Base-by-base conservation (phyloP, 2,888 invertebrate species). In the Oscheius onirici region DNA sequence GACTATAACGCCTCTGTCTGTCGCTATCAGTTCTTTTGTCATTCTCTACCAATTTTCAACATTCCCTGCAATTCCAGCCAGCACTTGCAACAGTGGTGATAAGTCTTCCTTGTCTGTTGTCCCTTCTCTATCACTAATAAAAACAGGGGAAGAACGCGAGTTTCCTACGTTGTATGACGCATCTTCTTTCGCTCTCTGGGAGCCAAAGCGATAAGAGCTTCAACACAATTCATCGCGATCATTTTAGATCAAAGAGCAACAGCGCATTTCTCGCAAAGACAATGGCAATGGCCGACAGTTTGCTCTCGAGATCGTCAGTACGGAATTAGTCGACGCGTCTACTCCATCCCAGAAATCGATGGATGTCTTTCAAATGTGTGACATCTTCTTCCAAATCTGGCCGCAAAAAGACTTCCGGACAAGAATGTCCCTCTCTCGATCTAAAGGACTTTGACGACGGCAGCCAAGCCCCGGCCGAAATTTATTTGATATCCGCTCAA, bases 401-500 rank as follows among this genome's bases (percentile, higher is more conserved):
- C 34, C 3, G 34, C 0, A 8, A 34, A 34, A 34, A 6, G 8
- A 8, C 34, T 34, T 34, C 34, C 34, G 34, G 34, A n/a, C n/a
- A n/a, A n/a, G n/a, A 34, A 34, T 34, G 34, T 34, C 8, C 34
- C n/a, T n/a, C n/a, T 8, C 34, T 34, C 34, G 34, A 34, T 34
- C 34, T 34, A 34, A 34, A 34, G 34, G 34, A 34, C 34, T 34
- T 34, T 3, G 34, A 26, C 60, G 20, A 22, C 43, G 28, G 58
- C 26, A 28, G 34, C 49, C 34, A n/a, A n/a, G n/a, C n/a, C n/a
- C n/a, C n/a, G 26, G 46, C 43, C 49, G 63, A 63, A 40, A 63
- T 63, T 63, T 63, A 63, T 63, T 63, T 63, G 63, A 63, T 63
- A 63, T 63, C 63, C 63, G 63, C 63, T 63, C 63, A 63, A 63